Evolutionary conservation across 2,797 vertebrate species (phyloP).

Genomic region (Florisuga fusca): DNA sequence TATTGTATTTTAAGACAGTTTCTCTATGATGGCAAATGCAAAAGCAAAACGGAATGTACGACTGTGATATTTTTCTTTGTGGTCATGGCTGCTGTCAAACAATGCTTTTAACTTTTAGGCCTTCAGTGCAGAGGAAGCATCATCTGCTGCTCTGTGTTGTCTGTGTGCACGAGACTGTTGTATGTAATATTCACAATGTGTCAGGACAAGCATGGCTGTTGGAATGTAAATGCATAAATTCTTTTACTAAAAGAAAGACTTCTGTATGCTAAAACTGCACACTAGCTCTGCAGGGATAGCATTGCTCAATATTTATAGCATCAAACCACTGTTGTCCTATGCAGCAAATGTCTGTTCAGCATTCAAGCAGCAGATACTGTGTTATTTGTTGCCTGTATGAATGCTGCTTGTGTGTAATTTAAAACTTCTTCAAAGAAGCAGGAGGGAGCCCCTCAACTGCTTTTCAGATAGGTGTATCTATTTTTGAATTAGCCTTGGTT

Average conservation of each 20-base stretch:
- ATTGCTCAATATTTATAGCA: neutral
- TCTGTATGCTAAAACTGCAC: neutral
- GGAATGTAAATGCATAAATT: neutral
- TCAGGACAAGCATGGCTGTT: neutral
- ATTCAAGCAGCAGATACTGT: neutral
- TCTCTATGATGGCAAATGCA: neutral
- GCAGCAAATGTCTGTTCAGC: neutral
- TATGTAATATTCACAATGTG: rapidly evolving
- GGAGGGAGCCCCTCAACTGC: neutral
- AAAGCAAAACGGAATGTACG: neutral
- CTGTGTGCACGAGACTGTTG: neutral
- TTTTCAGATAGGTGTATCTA: neutral
- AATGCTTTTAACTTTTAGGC: neutral
- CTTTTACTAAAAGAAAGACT: neutral
- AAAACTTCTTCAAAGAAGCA: neutral
- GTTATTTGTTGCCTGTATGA: neutral
- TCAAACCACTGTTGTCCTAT: neutral
- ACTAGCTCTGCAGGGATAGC: neutral
- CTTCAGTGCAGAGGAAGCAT: neutral
- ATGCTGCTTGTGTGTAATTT: neutral
- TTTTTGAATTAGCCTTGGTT: neutral
- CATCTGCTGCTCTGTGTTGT: neutral
- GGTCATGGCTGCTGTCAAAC: neutral
- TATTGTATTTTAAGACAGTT: neutral
- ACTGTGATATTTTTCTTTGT: neutral